Percentiles rank a stretch among this genome's conserved stretches.
Evolutionary conservation across 2,888 invertebrate species (phyloP).

Genomic region (Glaucopsyche alexis): DNA sequence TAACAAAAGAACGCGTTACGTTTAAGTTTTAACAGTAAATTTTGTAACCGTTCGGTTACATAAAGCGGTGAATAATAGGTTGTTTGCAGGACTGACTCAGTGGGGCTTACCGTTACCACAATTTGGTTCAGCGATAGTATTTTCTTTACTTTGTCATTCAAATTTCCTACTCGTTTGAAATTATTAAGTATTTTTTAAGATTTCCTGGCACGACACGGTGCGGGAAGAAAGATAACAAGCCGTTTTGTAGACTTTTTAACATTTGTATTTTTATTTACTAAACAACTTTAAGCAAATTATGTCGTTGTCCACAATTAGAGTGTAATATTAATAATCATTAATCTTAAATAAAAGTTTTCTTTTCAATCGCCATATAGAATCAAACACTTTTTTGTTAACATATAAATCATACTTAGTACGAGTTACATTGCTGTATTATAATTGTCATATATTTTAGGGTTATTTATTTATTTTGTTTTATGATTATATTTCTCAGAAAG

Average conservation of each 20-base stretch:
- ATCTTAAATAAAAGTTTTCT: no score
- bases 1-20: conserved; percentile 60
- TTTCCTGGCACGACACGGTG: background rate
- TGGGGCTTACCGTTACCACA: conserved; percentile 49
- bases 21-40: conserved; percentile 61
- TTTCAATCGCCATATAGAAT: background rate
- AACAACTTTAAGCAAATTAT: no score
- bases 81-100: conserved; percentile 54
- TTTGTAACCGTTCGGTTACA: conserved; percentile 66
- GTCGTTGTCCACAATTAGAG: no score
- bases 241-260: background rate
- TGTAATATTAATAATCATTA: no score
- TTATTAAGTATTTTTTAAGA: background rate
- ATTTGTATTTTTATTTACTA: background rate
- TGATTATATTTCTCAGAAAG: background rate
- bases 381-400: background rate
- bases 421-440: background rate
- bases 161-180: background rate
- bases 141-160: conserved; percentile 4
- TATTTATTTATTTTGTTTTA: background rate
- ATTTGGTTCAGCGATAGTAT: conserved; percentile 44
- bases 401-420: background rate
- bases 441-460: background rate
- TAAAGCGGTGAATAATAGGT: conserved; percentile 56
- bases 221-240: background rate